Conservation (phyloP, 2,797 vertebrate species). For the Pseudochirops corinnae region DNA sequence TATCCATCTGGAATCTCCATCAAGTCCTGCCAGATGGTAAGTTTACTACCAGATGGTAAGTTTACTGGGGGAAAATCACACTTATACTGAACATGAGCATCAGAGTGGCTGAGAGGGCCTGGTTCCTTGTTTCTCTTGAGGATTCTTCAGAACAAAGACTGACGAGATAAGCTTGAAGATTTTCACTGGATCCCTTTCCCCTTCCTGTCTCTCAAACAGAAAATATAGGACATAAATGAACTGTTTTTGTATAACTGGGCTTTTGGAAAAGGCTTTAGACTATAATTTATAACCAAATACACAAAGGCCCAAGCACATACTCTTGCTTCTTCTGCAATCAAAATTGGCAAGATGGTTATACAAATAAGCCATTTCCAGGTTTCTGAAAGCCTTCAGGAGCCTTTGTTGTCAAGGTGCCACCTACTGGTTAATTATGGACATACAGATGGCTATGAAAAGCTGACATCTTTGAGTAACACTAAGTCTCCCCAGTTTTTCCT, state of each 20-base stretch:
- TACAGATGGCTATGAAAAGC: neutral
- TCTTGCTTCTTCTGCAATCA: slow-evolving; percentile 20
- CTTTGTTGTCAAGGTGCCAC: slow-evolving; percentile 56
- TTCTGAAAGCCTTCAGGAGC: neutral
- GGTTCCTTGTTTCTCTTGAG: slow-evolving; percentile 58
- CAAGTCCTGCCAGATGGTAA: slow-evolving; percentile 67
- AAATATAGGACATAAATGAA: slow-evolving; percentile 2
- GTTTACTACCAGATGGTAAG: slow-evolving; percentile 67
- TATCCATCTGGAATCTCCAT: slow-evolving; percentile 65
- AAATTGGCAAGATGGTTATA: slow-evolving; percentile 8
- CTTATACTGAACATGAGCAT: slow-evolving; percentile 22
- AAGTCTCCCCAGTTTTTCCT: neutral
- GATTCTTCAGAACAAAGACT: neutral
- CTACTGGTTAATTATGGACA: slow-evolving; percentile 15
- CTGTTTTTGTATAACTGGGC: neutral
- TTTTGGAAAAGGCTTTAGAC: neutral
- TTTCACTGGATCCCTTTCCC: slow-evolving; percentile 42
- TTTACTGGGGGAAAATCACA: slow-evolving; percentile 47
- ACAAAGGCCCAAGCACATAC: neutral
- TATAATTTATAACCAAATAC: slow-evolving; percentile 25
- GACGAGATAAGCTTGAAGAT: neutral
- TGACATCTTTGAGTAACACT: neutral
- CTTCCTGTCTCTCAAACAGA: slow-evolving; percentile 20
- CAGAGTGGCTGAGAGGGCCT: neutral
- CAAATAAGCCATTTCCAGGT: slow-evolving; percentile 12